Evolutionary conservation across 2,797 vertebrate genomes (phyloP).

Genomic region (Gadopsis marmoratus): DNA sequence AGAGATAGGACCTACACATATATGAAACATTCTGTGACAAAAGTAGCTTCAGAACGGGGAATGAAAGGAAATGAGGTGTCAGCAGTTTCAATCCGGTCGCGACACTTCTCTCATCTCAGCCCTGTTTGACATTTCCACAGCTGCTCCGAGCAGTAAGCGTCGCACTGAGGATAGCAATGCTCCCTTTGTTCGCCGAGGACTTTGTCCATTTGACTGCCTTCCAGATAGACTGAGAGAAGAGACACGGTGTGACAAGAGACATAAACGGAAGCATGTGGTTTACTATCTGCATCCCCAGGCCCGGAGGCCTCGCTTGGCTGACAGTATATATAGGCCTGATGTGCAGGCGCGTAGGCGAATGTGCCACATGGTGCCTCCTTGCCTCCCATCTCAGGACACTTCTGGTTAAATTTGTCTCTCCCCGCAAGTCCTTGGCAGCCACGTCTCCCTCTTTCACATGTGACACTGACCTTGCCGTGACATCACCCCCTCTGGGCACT

Average conservation of each 20-base stretch:
- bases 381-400: constrained; percentile 72
- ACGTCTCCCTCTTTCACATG: constrained; percentile 76
- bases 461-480: constrained; percentile 82
- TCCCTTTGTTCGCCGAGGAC: constrained; percentile 72
- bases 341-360: constrained; percentile 59
- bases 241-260: constrained; percentile 78
- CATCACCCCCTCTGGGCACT: constrained; percentile 76
- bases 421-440: constrained; percentile 77
- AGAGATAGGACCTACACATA: constrained; percentile 74
- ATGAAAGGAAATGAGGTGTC: constrained; percentile 84
- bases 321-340: constrained; percentile 59
- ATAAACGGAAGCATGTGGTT: constrained; percentile 78
- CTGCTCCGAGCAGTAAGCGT: constrained; percentile 72
- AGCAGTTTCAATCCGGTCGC: constrained; percentile 80
- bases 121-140: constrained; percentile 81
- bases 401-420: constrained; percentile 79
- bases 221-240: constrained; percentile 64
- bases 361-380: constrained; percentile 75
- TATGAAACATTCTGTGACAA: constrained; percentile 82
- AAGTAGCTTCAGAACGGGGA: constrained; percentile 82
- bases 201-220: constrained; percentile 77
- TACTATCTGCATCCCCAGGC: constrained; percentile 66
- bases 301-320: constrained; percentile 65
- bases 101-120: constrained; percentile 80
- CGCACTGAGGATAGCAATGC: constrained; percentile 64